Evolutionary conservation across 2,113 vertebrate genomes (phyloP).

Genomic region (Marmota monax): DNA sequence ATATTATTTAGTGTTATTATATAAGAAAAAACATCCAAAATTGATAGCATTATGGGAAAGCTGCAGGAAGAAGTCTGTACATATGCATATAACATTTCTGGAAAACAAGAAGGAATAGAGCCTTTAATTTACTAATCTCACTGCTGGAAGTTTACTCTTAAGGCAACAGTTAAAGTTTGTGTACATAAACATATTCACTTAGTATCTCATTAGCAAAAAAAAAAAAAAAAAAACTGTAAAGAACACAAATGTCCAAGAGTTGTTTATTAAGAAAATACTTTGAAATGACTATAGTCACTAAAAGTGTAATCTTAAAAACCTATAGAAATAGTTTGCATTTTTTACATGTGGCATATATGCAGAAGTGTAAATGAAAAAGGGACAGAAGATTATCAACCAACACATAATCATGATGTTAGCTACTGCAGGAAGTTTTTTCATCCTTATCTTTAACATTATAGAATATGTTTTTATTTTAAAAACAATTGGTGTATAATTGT

Average conservation of each 20-base stretch:
- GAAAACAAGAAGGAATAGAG: not conserved
- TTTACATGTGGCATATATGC: not conserved
- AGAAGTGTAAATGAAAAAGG: slow-evolving; percentile 9
- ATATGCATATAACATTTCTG: not conserved
- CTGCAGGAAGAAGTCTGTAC: not conserved
- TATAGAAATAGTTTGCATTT: not conserved
- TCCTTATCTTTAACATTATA: slow-evolving; percentile 23
- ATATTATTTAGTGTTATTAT: not conserved
- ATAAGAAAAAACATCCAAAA: not conserved
- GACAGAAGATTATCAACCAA: not conserved
- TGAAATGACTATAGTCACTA: slow-evolving; percentile 32
- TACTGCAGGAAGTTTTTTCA: not conserved
- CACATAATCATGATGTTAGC: not conserved
- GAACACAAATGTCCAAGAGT: slow-evolving; percentile 13
- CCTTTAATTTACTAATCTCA: not conserved
- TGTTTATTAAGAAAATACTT: slow-evolving; percentile 25
- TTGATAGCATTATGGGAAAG: not conserved
- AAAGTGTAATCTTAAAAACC: slow-evolving; percentile 5
- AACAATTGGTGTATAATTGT: not conserved
- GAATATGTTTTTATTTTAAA: slow-evolving; percentile 56
- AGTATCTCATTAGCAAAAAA: not conserved
- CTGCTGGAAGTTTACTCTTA: not conserved
- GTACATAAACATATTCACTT: not conserved
- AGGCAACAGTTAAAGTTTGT: not conserved
- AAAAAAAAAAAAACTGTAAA: not conserved